A percentile compares a stretch with the other conserved stretches of the same genome.
Evolutionary conservation across 2,888 invertebrate species (phyloP).

Genomic region (Lycia hirtaria): DNA sequence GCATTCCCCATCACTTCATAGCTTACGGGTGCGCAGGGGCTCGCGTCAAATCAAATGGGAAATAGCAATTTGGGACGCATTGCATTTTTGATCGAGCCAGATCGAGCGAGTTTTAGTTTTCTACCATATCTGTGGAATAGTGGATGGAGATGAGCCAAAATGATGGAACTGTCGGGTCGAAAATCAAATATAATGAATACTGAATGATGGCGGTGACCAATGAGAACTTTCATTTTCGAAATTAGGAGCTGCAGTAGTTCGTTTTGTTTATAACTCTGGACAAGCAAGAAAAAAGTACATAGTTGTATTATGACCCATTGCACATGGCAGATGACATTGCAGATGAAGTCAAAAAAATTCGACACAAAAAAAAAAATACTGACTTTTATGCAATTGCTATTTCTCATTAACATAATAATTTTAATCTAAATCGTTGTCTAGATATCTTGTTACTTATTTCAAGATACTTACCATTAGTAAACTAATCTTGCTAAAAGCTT

Average conservation of each 20-base stretch:
- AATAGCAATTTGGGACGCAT: conserved; percentile 51
- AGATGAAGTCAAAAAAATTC: too few species aligned
- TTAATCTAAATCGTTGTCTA: neutral
- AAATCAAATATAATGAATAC: too few species aligned
- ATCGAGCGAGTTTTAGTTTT: conserved; percentile 12
- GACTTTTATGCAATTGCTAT: too few species aligned
- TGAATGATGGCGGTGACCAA: too few species aligned
- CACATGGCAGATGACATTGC: too few species aligned
- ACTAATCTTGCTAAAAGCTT: conserved; percentile 4
- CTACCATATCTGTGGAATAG: neutral
- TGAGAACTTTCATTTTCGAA: too few species aligned
- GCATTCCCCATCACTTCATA: conserved; percentile 20
- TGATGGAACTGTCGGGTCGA: neutral
- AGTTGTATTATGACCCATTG: too few species aligned
- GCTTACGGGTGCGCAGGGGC: conserved; percentile 41
- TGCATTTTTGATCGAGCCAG: conserved; percentile 37
- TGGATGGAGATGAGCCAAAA: too few species aligned
- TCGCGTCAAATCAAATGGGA: conserved; percentile 61
- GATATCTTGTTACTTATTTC: neutral
- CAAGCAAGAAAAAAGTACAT: too few species aligned
- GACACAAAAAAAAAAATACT: too few species aligned
- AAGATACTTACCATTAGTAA: neutral
- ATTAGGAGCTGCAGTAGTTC: too few species aligned
- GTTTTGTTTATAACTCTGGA: too few species aligned
- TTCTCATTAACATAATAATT: neutral